Conservation (phyloP, 1,140 invertebrate species). For the Saxidomus purpurata region DNA sequence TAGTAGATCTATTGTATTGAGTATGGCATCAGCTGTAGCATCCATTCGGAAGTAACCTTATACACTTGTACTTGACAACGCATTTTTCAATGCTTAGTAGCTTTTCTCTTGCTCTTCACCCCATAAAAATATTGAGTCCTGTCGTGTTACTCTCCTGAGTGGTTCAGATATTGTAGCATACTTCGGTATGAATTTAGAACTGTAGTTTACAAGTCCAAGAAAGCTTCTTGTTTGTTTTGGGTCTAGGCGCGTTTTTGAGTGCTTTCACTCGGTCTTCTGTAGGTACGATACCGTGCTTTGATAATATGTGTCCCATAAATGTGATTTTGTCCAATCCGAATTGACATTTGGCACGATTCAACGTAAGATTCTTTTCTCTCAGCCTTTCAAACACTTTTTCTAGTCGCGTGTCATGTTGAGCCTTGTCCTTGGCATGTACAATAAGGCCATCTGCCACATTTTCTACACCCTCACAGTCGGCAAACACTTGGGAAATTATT, state of each 20-base stretch:
- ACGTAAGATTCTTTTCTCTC: conserved; percentile 1
- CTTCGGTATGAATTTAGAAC: conserved; percentile 38
- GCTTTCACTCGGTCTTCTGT: conserved; percentile 42
- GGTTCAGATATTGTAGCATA: conserved; percentile 45
- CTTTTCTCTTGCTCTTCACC: not conserved
- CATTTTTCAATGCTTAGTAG: conserved; percentile 7
- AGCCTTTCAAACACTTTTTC: not conserved
- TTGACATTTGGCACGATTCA: conserved; percentile 65
- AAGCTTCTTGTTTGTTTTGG: conserved; percentile 52
- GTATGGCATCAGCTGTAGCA: not conserved
- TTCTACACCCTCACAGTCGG: conserved; percentile 41
- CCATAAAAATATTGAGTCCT: conserved; percentile 22
- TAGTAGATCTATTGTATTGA: conserved; percentile 65
- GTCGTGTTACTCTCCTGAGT: conserved; percentile 18
- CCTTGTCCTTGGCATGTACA: conserved; percentile 7
- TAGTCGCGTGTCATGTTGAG: not conserved
- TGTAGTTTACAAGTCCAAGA: conserved; percentile 60
- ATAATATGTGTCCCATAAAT: conserved; percentile 60
- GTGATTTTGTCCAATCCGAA: conserved; percentile 49
- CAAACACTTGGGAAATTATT: conserved; percentile 37
- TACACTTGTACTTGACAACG: conserved; percentile 21
- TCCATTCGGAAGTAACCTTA: conserved; percentile 43
- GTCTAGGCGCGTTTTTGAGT: not conserved
- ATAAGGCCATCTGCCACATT: conserved; percentile 60
- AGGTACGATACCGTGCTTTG: conserved; percentile 15